These are phyloP conservation scores for Aix galericulata DNA, from an alignment of 2,113 vertebrate species.

Conservation along the genomic window DNA sequence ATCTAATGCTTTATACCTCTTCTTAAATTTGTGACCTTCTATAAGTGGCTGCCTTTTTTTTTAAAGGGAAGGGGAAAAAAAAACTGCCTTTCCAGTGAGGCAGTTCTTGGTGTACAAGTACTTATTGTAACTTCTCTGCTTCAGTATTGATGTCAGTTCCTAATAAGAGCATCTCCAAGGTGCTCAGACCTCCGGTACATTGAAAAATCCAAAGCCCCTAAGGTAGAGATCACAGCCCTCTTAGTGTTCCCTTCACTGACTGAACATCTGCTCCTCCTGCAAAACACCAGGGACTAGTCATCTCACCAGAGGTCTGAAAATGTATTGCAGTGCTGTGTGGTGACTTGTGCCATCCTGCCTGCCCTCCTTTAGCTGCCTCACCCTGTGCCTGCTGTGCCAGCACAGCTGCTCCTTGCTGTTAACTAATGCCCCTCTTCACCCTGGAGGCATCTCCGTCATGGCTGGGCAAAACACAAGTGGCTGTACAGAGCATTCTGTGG, in stretches of 20 bases:
- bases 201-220: neutral
- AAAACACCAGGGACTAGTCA: neutral
- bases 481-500: neutral
- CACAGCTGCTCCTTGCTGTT: fast-evolving
- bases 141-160: neutral
- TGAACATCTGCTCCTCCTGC: neutral
- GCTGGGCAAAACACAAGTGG: neutral
- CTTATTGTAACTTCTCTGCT: neutral
- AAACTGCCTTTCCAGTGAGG: neutral
- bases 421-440: neutral
- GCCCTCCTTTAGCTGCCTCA: neutral
- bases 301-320: neutral
- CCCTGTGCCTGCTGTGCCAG: neutral
- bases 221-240: neutral
- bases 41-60: neutral
- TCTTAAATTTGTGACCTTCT: neutral
- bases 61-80: neutral
- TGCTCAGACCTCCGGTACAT: neutral
- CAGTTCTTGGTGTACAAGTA: neutral
- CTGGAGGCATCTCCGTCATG: neutral
- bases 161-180: neutral
- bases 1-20: neutral
- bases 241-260: neutral
- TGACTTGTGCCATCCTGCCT: neutral
- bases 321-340: fast-evolving